phyloP scores from a whole-genome alignment of 2,797 vertebrate genomes.

The Pangasius macronema region DNA sequence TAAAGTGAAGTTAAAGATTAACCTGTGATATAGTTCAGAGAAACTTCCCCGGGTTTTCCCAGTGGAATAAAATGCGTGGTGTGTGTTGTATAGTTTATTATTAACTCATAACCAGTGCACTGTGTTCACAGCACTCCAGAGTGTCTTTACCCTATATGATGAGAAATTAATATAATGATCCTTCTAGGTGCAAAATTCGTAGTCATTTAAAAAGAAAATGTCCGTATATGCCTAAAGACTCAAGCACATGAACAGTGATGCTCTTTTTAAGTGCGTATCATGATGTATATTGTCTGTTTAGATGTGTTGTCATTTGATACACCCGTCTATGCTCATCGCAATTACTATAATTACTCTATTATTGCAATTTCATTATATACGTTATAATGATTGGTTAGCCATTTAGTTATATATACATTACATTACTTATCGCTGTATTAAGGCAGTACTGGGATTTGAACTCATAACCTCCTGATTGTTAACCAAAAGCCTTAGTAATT shows the following conservation, averaged over 20 bases:
- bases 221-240: background rate
- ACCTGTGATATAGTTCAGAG: background rate
- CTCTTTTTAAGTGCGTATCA: background rate
- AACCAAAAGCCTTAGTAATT: background rate
- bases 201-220: background rate
- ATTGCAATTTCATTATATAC: background rate
- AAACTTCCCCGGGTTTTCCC: background rate
- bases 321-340: background rate
- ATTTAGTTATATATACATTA: background rate
- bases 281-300: background rate
- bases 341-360: background rate
- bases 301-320: background rate
- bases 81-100: background rate
- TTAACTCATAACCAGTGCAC: background rate
- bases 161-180: background rate
- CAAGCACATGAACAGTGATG: background rate
- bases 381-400: background rate
- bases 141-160: background rate
- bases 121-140: background rate
- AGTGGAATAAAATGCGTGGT: background rate
- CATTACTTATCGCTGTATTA: background rate
- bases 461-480: background rate
- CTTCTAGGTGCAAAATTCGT: background rate
- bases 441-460: background rate
- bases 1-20: slow-evolving; percentile 17